Percentiles rank a stretch among this genome's conserved stretches.
Evolutionary conservation across 2,797 vertebrate genomes (phyloP).

Genomic region (Argentina silus): DNA sequence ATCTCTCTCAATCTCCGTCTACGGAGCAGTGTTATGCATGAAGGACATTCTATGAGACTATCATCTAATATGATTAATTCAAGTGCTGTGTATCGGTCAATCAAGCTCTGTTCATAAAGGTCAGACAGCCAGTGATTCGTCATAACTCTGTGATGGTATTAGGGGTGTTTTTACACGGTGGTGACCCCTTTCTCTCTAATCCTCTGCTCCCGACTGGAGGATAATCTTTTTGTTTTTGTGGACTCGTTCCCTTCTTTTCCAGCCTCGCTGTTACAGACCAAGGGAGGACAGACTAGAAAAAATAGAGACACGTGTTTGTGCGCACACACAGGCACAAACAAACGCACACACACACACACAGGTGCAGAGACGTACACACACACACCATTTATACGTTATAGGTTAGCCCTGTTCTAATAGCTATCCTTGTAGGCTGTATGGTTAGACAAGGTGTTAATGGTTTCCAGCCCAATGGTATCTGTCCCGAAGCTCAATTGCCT

Average conservation of each 20-base stretch:
- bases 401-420: neutral
- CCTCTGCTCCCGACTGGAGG: constrained; percentile 40
- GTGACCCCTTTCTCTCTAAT: constrained; percentile 70
- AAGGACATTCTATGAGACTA: no score
- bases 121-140: neutral
- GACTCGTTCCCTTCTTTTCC: constrained; percentile 49
- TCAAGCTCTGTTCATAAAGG: no score
- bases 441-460: constrained; percentile 4
- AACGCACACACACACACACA: no score
- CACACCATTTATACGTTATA: neutral
- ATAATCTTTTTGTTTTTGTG: constrained; percentile 77
- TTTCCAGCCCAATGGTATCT: constrained; percentile 62
- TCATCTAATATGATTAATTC: no score
- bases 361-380: no score
- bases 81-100: no score
- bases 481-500: constrained; percentile 12
- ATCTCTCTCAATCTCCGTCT: no score
- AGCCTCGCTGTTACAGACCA: constrained; percentile 24
- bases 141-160: no score
- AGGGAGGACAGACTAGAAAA: neutral
- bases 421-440: neutral
- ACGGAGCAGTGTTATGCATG: no score
- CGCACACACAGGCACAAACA: neutral
- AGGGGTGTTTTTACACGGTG: constrained; percentile 12
- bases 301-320: neutral